Evolutionary conservation across 2,888 invertebrate genomes (phyloP).

Genomic region (Cephus spinipes): DNA sequence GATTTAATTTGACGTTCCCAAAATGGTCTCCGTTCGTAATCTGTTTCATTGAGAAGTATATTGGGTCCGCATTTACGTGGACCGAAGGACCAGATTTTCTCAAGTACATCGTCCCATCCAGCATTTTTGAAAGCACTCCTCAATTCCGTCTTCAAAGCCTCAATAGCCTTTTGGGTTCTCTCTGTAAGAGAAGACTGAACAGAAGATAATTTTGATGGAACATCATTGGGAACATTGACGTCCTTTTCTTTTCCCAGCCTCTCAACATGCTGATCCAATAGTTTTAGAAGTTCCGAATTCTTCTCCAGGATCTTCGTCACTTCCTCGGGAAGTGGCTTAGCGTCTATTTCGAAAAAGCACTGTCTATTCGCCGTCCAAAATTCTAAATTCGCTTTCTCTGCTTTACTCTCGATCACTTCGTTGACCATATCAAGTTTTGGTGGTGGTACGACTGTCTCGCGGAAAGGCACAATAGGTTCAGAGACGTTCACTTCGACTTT

Average conservation of each 20-base stretch:
- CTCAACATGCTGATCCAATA: constrained; percentile 68
- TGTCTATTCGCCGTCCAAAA: constrained; percentile 78
- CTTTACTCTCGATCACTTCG: constrained; percentile 80
- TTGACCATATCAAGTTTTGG: constrained; percentile 88
- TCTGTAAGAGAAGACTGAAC: constrained; percentile 41
- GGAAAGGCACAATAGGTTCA: constrained; percentile 94
- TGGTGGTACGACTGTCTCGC: constrained; percentile 90
- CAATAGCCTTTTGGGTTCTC: constrained; percentile 55
- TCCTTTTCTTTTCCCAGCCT: constrained; percentile 34
- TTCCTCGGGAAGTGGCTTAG: constrained; percentile 79
- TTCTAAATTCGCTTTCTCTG: constrained; percentile 61
- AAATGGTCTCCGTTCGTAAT: constrained; percentile 73
- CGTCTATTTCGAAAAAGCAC: constrained; percentile 79
- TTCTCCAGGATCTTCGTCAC: constrained; percentile 80
- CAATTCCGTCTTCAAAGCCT: constrained; percentile 71
- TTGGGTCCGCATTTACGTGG: constrained; percentile 91
- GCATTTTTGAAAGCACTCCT: constrained; percentile 72
- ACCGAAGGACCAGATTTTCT: constrained; percentile 92
- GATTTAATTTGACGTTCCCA: constrained; percentile 62
- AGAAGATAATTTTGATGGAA: constrained; percentile 42
- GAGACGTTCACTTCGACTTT: constrained; percentile 91
- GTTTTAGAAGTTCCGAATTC: constrained; percentile 78
- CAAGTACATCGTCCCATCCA: constrained; percentile 68
- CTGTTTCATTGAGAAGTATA: constrained; percentile 85
- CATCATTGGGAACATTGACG: constrained; percentile 25